These are phyloP conservation scores for Drosophila tripunctata DNA, from an alignment of 2,888 invertebrate genomes.

Conservation along the genomic window DNA sequence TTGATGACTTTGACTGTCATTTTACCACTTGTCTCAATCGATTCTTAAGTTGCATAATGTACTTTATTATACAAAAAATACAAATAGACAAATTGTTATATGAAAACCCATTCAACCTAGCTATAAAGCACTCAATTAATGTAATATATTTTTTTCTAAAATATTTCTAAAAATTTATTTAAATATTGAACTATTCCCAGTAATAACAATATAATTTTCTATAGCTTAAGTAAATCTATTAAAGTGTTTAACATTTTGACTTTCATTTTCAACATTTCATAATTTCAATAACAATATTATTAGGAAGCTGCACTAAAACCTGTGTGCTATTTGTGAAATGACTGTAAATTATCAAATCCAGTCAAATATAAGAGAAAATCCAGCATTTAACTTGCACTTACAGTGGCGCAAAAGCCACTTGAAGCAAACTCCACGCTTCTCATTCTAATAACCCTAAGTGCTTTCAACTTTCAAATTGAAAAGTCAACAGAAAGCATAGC, in stretches of 20 bases:
- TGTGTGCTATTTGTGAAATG: constrained; percentile 2
- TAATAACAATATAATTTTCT: too few species aligned
- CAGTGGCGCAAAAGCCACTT: constrained; percentile 57
- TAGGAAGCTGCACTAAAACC: not conserved
- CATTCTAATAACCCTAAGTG: constrained; percentile 80
- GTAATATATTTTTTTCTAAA: too few species aligned
- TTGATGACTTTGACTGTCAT: constrained; percentile 61
- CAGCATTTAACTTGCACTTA: constrained; percentile 22
- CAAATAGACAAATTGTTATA: too few species aligned
- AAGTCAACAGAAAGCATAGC: constrained; percentile 79
- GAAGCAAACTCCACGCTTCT: constrained; percentile 58
- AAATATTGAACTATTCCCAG: too few species aligned
- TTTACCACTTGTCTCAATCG: not conserved
- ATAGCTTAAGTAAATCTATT: too few species aligned
- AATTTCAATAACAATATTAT: not conserved
- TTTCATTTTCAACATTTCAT: not conserved
- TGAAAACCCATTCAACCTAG: too few species aligned
- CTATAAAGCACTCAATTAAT: too few species aligned
- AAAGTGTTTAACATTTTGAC: too few species aligned
- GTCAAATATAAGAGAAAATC: constrained; percentile 36
- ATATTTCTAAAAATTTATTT: too few species aligned
- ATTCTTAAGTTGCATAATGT: not conserved
- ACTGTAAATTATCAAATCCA: constrained; percentile 37
- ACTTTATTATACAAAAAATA: too few species aligned
- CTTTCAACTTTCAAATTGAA: constrained; percentile 81